These are phyloP conservation scores for Geococcyx californianus DNA, from an alignment of 2,113 vertebrate species.

Conservation along the genomic window DNA sequence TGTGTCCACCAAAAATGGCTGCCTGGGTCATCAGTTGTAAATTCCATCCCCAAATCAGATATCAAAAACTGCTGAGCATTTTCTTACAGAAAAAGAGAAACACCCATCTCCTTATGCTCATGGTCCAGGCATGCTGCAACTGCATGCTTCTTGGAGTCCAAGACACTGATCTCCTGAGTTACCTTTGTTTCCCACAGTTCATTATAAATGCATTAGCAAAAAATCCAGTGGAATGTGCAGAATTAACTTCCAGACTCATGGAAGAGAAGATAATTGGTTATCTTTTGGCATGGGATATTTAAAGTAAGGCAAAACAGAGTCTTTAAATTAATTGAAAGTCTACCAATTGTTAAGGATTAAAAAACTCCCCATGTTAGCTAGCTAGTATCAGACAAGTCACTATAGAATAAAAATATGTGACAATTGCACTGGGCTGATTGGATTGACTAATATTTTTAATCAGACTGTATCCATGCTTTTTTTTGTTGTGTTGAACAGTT, in stretches of 20 bases:
- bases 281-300: not conserved
- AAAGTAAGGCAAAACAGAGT: not conserved
- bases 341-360: not conserved
- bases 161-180: not conserved
- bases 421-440: not conserved
- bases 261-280: not conserved
- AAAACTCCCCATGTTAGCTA: not conserved
- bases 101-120: not conserved
- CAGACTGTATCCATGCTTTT: not conserved
- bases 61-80: not conserved
- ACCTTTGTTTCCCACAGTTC: not conserved
- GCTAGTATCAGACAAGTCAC: not conserved
- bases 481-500: slow-evolving; percentile 1
- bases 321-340: not conserved
- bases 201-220: not conserved
- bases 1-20: not conserved
- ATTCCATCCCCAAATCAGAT: not conserved
- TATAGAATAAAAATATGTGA: not conserved
- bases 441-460: not conserved
- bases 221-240: not conserved
- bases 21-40: not conserved
- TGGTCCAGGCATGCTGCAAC: not conserved
- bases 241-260: not conserved
- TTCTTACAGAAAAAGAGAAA: not conserved
- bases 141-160: not conserved